These are phyloP conservation scores for Catostylus mosaicus DNA, from an alignment of 30 jellyfish, hydroid and myxozoan genomes.

Conservation along the genomic window DNA sequence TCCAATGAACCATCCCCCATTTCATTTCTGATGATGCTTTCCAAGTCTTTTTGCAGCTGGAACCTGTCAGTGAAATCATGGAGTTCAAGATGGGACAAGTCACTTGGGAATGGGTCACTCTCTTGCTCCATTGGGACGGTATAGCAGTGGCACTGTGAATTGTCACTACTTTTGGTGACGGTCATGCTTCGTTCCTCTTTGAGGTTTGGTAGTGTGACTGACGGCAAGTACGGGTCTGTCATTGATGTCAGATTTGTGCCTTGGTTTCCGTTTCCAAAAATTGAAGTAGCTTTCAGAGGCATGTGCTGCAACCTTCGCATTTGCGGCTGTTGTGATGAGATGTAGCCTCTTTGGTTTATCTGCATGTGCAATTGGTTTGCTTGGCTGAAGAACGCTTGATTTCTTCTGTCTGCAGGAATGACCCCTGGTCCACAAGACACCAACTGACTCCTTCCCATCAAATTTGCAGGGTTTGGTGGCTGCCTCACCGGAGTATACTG, in stretches of 20 bases:
- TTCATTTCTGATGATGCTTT: slow-evolving; percentile 84
- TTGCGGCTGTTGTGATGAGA: slow-evolving; percentile 58
- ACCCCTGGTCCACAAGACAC: slow-evolving; percentile 34
- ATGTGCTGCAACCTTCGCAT: slow-evolving; percentile 74
- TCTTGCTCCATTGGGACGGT: slow-evolving; percentile 68
- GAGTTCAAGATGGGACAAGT: slow-evolving; percentile 86
- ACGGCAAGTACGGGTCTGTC: slow-evolving; percentile 66
- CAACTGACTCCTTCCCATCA: slow-evolving; percentile 42
- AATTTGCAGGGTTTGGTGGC: slow-evolving; percentile 29
- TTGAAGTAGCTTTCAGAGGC: slow-evolving; percentile 47
- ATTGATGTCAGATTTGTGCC: slow-evolving; percentile 23
- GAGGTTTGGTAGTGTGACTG: slow-evolving; percentile 52
- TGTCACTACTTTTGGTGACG: slow-evolving; percentile 26
- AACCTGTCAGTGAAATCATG: slow-evolving; percentile 89
- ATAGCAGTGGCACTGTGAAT: slow-evolving; percentile 15
- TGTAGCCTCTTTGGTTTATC: slow-evolving; percentile 61
- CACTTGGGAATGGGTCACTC: slow-evolving; percentile 88
- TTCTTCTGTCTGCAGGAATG: slow-evolving; percentile 25
- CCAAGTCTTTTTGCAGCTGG: slow-evolving; percentile 93
- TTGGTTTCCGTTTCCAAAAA: slow-evolving; percentile 25
- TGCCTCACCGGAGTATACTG: slow-evolving; percentile 63
- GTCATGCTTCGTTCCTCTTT: slow-evolving; percentile 50
- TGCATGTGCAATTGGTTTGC: slow-evolving; percentile 56
- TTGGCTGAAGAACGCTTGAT: slow-evolving; percentile 51
- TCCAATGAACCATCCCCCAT: slow-evolving; percentile 86